A percentile compares a stretch with the other conserved stretches of the same genome.
phyloP scores from a whole-genome alignment of 92 coral and sea anemone species.

The Nematostella vectensis region DNA sequence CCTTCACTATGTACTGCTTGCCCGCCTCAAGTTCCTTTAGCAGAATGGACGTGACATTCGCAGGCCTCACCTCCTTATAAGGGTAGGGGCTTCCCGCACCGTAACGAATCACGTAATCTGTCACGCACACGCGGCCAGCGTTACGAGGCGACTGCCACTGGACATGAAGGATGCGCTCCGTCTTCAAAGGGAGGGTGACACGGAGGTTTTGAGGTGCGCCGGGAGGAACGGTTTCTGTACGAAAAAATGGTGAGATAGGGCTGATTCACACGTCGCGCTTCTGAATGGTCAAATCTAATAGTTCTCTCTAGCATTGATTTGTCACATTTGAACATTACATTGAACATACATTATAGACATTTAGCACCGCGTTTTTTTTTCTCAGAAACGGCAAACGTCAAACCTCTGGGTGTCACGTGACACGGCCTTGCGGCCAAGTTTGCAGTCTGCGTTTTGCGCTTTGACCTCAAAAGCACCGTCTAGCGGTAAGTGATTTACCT shows the following conservation, averaged over 20 bases:
- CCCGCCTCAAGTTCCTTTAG: constrained; percentile 51
- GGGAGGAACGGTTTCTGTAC: constrained; percentile 25
- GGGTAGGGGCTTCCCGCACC: constrained; percentile 66
- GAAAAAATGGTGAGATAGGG: too few species aligned
- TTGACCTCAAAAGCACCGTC: too few species aligned
- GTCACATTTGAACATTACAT: too few species aligned
- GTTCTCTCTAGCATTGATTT: too few species aligned
- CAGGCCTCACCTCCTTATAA: constrained; percentile 7
- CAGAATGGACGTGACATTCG: constrained; percentile 31
- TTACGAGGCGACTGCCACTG: constrained; percentile 80
- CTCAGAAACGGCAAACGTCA: too few species aligned
- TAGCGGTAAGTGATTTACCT: too few species aligned
- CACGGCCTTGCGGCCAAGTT: too few species aligned
- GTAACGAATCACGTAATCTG: constrained; percentile 53
- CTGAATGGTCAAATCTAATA: neutral
- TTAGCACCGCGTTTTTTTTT: too few species aligned
- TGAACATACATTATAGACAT: too few species aligned
- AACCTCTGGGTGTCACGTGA: too few species aligned
- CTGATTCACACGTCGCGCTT: too few species aligned
- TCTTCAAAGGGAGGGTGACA: constrained; percentile 16
- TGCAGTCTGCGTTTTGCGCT: too few species aligned
- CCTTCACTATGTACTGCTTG: constrained; percentile 56
- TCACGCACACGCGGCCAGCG: constrained; percentile 61
- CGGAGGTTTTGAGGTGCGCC: constrained; percentile 39
- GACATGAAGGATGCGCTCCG: constrained; percentile 41